Evolutionary conservation across 2,888 invertebrate genomes (phyloP).

Genomic region (Quadroppia sp.): DNA sequence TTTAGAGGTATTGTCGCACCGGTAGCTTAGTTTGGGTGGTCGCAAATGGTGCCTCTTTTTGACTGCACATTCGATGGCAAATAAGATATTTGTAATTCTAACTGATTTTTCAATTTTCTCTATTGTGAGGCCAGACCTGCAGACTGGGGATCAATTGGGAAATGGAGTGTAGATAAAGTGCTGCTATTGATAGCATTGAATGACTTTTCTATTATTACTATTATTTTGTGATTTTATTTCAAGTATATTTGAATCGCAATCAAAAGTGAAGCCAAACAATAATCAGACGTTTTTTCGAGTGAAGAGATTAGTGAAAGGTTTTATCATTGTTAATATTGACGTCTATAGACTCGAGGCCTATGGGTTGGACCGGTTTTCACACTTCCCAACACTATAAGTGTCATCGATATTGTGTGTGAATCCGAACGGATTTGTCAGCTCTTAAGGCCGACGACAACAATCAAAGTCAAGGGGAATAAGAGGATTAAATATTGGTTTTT

Average conservation of each 20-base stretch:
- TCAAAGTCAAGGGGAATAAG: slow-evolving; percentile 31
- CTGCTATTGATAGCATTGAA: slow-evolving; percentile 10
- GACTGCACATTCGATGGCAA: background rate
- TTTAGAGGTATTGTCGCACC: background rate
- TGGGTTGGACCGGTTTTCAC: background rate
- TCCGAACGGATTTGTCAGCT: slow-evolving; percentile 24
- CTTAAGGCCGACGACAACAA: background rate
- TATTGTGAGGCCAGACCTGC: background rate
- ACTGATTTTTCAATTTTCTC: slow-evolving; percentile 30
- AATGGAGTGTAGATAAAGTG: slow-evolving; percentile 17
- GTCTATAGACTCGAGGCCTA: background rate
- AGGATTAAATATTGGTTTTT: slow-evolving; percentile 10
- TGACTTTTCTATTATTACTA: background rate
- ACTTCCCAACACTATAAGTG: background rate
- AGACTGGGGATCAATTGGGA: slow-evolving; percentile 29
- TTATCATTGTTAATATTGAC: background rate
- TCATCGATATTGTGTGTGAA: slow-evolving; percentile 17
- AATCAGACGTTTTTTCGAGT: slow-evolving; percentile 5
- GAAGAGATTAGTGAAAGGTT: slow-evolving; percentile 20
- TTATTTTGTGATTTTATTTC: slow-evolving; percentile 1
- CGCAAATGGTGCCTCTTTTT: slow-evolving; percentile 15
- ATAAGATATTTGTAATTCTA: slow-evolving; percentile 32
- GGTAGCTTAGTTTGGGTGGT: background rate
- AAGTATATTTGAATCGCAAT: background rate
- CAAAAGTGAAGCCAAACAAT: slow-evolving; percentile 10